phyloP scores from a whole-genome alignment of 1,140 invertebrate species.

The Drosophila obscura region DNA sequence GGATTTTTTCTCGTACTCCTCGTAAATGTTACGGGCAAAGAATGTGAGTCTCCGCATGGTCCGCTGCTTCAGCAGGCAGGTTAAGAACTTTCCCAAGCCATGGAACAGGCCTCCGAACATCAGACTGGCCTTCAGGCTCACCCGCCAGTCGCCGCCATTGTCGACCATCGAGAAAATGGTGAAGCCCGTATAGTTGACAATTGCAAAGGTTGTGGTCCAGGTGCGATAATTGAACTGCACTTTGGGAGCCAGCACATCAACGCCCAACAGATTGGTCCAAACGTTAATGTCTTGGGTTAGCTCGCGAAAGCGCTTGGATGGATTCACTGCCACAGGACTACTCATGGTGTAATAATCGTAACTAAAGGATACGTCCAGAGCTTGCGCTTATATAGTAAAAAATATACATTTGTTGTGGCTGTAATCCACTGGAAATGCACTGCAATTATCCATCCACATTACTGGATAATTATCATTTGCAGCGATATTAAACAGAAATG shows the following conservation, averaged over 20 bases:
- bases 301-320: slow-evolving; percentile 27
- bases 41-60: slow-evolving; percentile 23
- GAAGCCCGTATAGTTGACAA: slow-evolving; percentile 38
- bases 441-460: too few species aligned
- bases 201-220: slow-evolving; percentile 29
- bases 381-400: slow-evolving; percentile 12
- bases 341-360: slow-evolving; percentile 3
- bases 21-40: slow-evolving; percentile 17
- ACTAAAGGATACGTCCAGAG: background rate
- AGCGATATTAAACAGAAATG: too few species aligned
- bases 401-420: too few species aligned
- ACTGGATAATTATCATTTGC: too few species aligned
- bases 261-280: slow-evolving; percentile 33
- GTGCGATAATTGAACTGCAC: slow-evolving; percentile 44
- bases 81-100: slow-evolving; percentile 32
- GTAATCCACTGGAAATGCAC: too few species aligned
- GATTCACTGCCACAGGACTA: slow-evolving; percentile 2
- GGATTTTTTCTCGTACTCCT: slow-evolving; percentile 37
- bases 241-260: slow-evolving; percentile 29
- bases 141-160: slow-evolving; percentile 39
- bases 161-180: slow-evolving; percentile 28
- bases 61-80: slow-evolving; percentile 31
- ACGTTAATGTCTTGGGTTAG: slow-evolving; percentile 40
- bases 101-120: slow-evolving; percentile 50
- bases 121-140: slow-evolving; percentile 38